These are phyloP conservation scores for Smutsia gigantea DNA, from an alignment of 2,797 vertebrate genomes.

Conservation along the genomic window DNA sequence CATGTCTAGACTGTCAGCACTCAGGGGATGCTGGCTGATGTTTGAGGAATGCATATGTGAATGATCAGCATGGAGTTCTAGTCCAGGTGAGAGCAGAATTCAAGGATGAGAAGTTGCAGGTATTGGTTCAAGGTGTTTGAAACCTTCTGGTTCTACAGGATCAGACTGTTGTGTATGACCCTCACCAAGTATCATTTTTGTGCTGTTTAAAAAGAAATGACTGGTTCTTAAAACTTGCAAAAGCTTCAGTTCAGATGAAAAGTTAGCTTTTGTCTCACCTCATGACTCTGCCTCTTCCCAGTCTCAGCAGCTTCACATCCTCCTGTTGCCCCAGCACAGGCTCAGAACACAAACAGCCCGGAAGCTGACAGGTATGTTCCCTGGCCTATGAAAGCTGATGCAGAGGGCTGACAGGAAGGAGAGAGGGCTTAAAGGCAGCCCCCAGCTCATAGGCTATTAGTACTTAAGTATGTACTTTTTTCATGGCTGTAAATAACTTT, in stretches of 20 bases:
- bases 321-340: neutral
- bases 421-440: neutral
- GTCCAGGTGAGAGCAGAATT: neutral
- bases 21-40: neutral
- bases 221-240: neutral
- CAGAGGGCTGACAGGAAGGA: neutral
- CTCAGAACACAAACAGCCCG: neutral
- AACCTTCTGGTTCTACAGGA: neutral
- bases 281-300: neutral
- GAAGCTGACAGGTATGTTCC: neutral
- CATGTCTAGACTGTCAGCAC: neutral
- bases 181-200: neutral
- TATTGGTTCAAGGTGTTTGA: neutral
- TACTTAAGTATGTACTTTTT: neutral
- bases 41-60: neutral
- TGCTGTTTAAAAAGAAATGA: neutral
- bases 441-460: neutral
- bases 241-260: neutral
- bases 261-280: neutral
- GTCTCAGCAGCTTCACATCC: neutral
- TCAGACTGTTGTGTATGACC: neutral
- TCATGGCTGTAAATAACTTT: neutral
- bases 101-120: neutral
- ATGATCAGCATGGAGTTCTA: neutral
- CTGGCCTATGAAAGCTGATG: neutral